Percentiles rank a stretch among this genome's conserved stretches.
These are phyloP conservation scores for Lamellibrachia columna DNA, from an alignment of 2,888 invertebrate species.

Conservation along the genomic window DNA sequence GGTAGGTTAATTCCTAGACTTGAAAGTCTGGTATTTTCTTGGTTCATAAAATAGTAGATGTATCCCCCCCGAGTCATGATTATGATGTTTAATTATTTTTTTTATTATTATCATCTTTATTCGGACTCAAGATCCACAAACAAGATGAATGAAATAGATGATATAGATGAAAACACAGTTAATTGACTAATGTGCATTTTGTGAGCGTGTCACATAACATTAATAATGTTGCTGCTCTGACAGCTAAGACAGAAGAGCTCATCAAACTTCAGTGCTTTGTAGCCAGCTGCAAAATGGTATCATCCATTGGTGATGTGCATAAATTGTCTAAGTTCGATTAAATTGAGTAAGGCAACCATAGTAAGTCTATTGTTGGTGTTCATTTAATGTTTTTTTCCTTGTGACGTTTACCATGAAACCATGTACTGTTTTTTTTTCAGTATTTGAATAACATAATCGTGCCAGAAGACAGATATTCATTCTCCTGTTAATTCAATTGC, in stretches of 20 bases:
- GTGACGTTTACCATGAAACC: no score
- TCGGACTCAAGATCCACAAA: no score
- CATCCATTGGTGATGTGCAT: background rate
- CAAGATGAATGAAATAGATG: no score
- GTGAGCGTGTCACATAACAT: background rate
- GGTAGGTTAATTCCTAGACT: background rate
- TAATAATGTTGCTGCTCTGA: no score
- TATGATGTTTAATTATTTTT: background rate
- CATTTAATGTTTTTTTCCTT: no score
- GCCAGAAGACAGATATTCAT: background rate
- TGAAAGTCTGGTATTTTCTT: background rate
- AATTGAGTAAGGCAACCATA: background rate
- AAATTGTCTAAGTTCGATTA: background rate
- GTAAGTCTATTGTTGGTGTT: no score
- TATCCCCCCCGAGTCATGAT: background rate
- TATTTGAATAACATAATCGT: background rate
- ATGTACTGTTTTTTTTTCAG: background rate
- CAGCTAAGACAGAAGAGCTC: no score
- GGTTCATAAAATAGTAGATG: background rate
- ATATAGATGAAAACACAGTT: background rate
- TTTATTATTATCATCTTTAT: no score
- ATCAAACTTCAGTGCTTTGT: background rate
- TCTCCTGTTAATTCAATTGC: background rate
- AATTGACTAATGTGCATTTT: background rate
- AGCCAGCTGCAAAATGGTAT: background rate